Evolutionary conservation across 2,113 vertebrate genomes (phyloP).

Genomic region (Ciconia stormi): DNA sequence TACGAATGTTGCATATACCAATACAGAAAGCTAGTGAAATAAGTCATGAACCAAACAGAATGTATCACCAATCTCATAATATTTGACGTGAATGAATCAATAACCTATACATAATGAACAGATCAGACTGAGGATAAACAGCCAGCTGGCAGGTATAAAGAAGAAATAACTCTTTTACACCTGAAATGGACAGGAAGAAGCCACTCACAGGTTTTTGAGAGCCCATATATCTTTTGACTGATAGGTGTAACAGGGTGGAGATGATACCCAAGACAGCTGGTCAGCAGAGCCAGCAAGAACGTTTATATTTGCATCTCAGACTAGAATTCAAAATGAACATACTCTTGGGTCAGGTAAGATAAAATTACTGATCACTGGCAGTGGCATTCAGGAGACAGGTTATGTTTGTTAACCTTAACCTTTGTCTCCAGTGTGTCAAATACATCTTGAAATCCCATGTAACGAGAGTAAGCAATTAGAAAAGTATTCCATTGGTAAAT

Average conservation of each 20-base stretch:
- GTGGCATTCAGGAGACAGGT: slow-evolving; percentile 25
- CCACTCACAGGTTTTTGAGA: background rate
- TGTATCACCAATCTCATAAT: background rate
- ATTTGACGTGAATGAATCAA: background rate
- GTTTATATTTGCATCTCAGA: background rate
- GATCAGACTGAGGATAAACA: background rate
- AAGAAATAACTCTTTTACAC: background rate
- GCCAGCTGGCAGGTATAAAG: background rate
- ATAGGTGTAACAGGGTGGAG: background rate
- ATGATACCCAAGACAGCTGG: background rate
- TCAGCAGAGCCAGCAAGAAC: background rate
- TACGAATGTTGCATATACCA: accelerated
- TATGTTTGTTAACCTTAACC: slow-evolving; percentile 29
- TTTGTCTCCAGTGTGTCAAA: slow-evolving; percentile 37
- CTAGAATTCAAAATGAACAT: background rate
- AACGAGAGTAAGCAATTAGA: background rate
- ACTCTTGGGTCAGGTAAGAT: background rate
- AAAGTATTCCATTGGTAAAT: background rate
- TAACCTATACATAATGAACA: background rate
- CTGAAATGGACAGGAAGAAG: background rate
- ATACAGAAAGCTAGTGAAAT: background rate
- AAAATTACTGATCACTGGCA: slow-evolving; percentile 5
- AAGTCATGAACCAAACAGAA: background rate
- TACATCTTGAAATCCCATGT: slow-evolving; percentile 20
- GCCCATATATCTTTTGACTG: background rate